phyloP scores from a whole-genome alignment of 1,140 invertebrate genomes.

The Drosophila fuyamai region DNA sequence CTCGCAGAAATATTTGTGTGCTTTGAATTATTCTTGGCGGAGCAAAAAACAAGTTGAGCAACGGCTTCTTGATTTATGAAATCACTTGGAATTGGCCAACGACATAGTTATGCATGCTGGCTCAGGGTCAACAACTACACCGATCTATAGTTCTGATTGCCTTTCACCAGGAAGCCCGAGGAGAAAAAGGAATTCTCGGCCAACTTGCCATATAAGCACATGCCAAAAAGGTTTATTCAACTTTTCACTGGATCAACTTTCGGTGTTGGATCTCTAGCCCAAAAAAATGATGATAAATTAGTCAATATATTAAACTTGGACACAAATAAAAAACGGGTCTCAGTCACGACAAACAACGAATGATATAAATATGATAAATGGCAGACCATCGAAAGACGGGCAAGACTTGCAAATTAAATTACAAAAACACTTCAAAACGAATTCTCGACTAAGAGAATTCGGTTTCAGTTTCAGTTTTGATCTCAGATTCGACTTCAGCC shows the following conservation, averaged over 20 bases:
- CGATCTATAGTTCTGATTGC: constrained; percentile 7
- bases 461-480: constrained; percentile 23
- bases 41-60: constrained; percentile 60
- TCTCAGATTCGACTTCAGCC: constrained; percentile 41
- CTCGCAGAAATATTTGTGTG: constrained; percentile 45
- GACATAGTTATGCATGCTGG: constrained; percentile 37
- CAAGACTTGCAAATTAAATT: constrained; percentile 68
- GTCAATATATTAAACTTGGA: constrained; percentile 43
- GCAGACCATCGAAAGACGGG: constrained; percentile 48
- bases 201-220: not conserved
- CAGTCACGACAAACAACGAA: constrained; percentile 6
- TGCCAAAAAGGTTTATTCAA: constrained; percentile 63
- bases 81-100: constrained; percentile 47
- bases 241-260: constrained; percentile 46
- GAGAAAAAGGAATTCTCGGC: constrained; percentile 40
- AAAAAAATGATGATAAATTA: constrained; percentile 63
- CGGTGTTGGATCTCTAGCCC: constrained; percentile 28
- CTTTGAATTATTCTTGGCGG: constrained; percentile 42
- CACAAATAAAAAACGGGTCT: constrained; percentile 55
- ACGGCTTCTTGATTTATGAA: constrained; percentile 73
- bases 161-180: constrained; percentile 47
- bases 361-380: constrained; percentile 69
- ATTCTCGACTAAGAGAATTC: constrained; percentile 18
- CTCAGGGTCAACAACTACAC: constrained; percentile 40
- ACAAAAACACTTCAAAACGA: constrained; percentile 52